Percentiles rank a stretch among this genome's conserved stretches.
Conservation (phyloP, 2,888 invertebrate genomes). For the Cheilosia vernalis region DNA sequence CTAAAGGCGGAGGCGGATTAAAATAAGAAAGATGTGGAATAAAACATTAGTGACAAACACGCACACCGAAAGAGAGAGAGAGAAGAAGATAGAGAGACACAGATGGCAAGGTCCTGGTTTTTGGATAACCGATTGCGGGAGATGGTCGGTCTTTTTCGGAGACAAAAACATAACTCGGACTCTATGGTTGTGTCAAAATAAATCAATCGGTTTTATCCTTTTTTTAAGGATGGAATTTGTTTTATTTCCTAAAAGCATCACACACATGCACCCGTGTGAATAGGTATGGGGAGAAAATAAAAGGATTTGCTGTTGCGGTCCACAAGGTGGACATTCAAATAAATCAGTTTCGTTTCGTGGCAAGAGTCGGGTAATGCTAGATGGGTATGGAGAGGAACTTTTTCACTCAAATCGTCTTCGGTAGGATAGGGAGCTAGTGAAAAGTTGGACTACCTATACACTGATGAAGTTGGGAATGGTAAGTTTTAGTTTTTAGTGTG, state of each 20-base stretch:
- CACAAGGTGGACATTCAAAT: constrained; percentile 57
- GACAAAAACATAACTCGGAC: constrained; percentile 72
- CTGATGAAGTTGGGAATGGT: too few relatives aligned
- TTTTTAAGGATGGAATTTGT: constrained; percentile 60
- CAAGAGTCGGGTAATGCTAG: neutral
- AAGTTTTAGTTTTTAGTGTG: too few relatives aligned
- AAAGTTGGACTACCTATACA: too few relatives aligned
- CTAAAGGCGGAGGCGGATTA: constrained; percentile 79
- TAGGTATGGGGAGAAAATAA: constrained; percentile 27
- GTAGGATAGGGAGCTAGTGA: too few relatives aligned
- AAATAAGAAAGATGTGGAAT: constrained; percentile 82
- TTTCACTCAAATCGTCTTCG: too few relatives aligned
- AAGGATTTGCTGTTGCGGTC: constrained; percentile 63
- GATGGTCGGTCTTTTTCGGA: constrained; percentile 31
- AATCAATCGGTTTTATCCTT: constrained; percentile 83
- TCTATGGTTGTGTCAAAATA: constrained; percentile 81
- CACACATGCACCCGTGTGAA: constrained; percentile 6
- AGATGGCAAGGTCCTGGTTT: constrained; percentile 47
- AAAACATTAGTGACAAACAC: constrained; percentile 78
- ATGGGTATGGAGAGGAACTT: neutral
- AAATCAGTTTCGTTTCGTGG: constrained; percentile 54
- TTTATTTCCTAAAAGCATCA: constrained; percentile 51
- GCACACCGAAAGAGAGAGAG: constrained; percentile 8
- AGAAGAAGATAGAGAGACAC: constrained; percentile 17
- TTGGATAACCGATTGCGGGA: constrained; percentile 10